Conservation (phyloP, 2,888 invertebrate species). For the Galerucella nymphaeae region DNA sequence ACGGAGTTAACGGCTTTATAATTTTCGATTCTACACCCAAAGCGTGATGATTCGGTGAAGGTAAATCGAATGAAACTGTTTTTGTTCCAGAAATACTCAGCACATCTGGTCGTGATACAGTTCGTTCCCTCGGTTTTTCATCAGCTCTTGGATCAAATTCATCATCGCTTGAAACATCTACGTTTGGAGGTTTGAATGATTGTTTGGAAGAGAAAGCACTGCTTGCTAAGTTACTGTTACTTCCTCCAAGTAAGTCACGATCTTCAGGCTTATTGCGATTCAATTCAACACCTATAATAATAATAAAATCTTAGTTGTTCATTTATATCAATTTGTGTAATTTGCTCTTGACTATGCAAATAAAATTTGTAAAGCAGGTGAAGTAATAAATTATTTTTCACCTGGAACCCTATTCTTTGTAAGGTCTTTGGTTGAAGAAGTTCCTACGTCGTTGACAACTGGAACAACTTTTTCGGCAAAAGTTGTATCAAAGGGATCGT, state of each 20-base stretch:
- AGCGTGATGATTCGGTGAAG: conserved; percentile 61
- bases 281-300: conserved; percentile 59
- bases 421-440: not conserved
- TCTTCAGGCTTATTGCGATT: conserved; percentile 65
- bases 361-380: no score
- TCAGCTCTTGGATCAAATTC: conserved; percentile 85
- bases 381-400: no score
- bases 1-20: conserved; percentile 83
- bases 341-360: no score
- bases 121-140: conserved; percentile 62
- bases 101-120: conserved; percentile 75
- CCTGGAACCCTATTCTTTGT: not conserved
- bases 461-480: conserved; percentile 83
- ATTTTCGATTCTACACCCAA: conserved; percentile 62
- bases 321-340: no score
- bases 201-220: conserved; percentile 45
- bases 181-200: not conserved
- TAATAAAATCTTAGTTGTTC: no score
- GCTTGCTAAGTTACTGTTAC: conserved; percentile 79
- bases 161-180: conserved; percentile 65
- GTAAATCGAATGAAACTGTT: conserved; percentile 72
- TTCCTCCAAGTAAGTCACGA: conserved; percentile 80
- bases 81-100: conserved; percentile 62
- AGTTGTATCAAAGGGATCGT: conserved; percentile 87
- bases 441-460: conserved; percentile 55